phyloP scores from a whole-genome alignment of 2,113 vertebrate species.

The Nyctereutes procyonoides region DNA sequence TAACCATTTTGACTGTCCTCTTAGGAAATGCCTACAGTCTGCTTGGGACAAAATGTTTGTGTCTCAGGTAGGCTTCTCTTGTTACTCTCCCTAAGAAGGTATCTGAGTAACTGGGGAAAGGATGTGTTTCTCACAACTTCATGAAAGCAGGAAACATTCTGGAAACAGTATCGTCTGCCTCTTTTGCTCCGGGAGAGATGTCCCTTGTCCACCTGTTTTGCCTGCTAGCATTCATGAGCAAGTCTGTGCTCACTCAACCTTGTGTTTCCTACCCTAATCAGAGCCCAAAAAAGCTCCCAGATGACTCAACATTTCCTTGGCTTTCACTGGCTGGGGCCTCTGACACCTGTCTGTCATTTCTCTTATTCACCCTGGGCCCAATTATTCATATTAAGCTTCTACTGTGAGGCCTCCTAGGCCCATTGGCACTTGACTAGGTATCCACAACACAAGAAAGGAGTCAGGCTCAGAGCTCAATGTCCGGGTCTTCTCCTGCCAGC shows the following conservation, averaged over 20 bases:
- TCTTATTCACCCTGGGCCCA: neutral
- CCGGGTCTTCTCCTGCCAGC: neutral
- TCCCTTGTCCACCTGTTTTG: neutral
- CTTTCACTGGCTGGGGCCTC: neutral
- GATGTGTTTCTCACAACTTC: neutral
- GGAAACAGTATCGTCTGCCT: neutral
- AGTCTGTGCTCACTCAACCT: neutral
- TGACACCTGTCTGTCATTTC: neutral
- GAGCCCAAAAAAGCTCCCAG: neutral
- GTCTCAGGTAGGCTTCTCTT: neutral
- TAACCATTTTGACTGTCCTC: neutral
- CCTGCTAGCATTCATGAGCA: neutral
- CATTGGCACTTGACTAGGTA: neutral
- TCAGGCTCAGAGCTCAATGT: neutral
- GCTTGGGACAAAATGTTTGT: neutral
- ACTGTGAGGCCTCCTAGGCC: neutral
- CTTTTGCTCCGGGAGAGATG: neutral
- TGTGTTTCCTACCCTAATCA: neutral
- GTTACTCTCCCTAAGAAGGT: neutral
- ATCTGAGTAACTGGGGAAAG: neutral
- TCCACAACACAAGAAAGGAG: neutral
- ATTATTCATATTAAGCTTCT: neutral
- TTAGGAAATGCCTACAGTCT: neutral
- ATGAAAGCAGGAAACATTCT: neutral
- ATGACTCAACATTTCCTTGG: neutral